phyloP scores from a whole-genome alignment of 2,888 invertebrate genomes.

The Xestia rhomboidea region DNA sequence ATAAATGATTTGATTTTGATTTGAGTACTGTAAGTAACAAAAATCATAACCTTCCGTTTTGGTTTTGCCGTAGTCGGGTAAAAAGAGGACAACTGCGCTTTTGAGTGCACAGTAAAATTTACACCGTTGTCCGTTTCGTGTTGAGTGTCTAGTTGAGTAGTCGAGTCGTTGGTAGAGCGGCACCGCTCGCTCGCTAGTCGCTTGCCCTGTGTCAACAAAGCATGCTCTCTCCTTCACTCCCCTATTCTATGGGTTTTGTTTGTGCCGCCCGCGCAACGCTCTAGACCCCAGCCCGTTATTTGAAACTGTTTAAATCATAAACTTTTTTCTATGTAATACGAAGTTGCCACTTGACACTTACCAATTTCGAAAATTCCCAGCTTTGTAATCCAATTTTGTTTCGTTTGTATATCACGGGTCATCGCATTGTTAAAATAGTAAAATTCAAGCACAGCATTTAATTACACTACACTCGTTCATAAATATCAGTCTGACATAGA shows the following conservation, averaged over 20 bases:
- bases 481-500: constrained; percentile 69
- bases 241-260: constrained; percentile 83
- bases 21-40: constrained; percentile 35
- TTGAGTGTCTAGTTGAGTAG: constrained; percentile 58
- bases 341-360: constrained; percentile 72
- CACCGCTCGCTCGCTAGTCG: constrained; percentile 69
- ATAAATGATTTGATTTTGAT: too few species aligned
- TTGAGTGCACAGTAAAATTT: constrained; percentile 69
- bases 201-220: constrained; percentile 86
- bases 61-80: not conserved
- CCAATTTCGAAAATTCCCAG: constrained; percentile 77
- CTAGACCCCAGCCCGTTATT: constrained; percentile 68
- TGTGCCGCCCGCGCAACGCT: constrained; percentile 77
- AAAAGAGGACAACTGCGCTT: constrained; percentile 72
- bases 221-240: constrained; percentile 85
- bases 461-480: constrained; percentile 73
- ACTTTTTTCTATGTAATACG: constrained; percentile 15
- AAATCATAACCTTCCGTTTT: constrained; percentile 31
- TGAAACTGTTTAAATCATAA: constrained; percentile 59
- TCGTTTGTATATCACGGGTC: constrained; percentile 76
- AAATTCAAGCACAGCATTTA: constrained; percentile 71
- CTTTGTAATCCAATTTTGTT: constrained; percentile 81
- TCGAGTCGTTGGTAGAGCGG: constrained; percentile 67
- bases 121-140: constrained; percentile 58
- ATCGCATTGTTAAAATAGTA: constrained; percentile 70